Base-by-base conservation (phyloP, 2,797 vertebrate genomes). In the Scyliorhinus canicula region DNA sequence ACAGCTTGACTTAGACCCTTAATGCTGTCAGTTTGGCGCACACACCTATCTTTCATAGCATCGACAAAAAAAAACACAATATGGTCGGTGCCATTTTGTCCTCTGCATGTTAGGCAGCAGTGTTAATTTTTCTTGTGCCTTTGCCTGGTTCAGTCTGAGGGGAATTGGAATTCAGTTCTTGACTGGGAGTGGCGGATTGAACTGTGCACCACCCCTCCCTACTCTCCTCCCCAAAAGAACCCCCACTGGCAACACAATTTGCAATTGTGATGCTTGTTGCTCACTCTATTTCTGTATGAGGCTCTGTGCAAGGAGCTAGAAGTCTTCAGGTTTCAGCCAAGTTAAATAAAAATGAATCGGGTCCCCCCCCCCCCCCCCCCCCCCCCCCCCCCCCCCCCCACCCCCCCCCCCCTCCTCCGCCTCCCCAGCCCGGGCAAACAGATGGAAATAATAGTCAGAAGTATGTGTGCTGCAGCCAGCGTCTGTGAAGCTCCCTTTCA, bases 371-470 rank as follows among this genome's bases (percentile, higher is more conserved):
- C 6, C 50, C 85, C 50, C 11, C 44, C 40, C 79, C 19, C 57
- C 57, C 57, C 57, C 57, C n/a, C n/a, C 50, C 85, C 50, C 11
- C 44, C 40, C 79, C 19, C 57, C 57, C 57, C 57, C 57, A 8
- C 9, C 8, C 57, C 57, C 6, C 9, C 57, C 16, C 16, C 63
- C 63, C 63, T 16, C 16, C 63, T 19, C 63, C 16, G 4, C 69
- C 28, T 11, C 86, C 11, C 7, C n/a, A 65, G 88, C 35, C 57
- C 57, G 35, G 86, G 55, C 19, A 90, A 60, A 90, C 55, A 90
- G 86, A 90, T 90, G 86, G 86, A 90, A 90, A 60, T 90, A 90
- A 90, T 90, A 90, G 86, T 60, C 35, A n/a, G 7, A 44, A 69
- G 91, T 93, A 67, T 94, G 63, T 9, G 16, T 12, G 4, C 93